These are phyloP conservation scores for Omphaloscelis lunosa DNA, from an alignment of 2,888 invertebrate species.

Conservation along the genomic window DNA sequence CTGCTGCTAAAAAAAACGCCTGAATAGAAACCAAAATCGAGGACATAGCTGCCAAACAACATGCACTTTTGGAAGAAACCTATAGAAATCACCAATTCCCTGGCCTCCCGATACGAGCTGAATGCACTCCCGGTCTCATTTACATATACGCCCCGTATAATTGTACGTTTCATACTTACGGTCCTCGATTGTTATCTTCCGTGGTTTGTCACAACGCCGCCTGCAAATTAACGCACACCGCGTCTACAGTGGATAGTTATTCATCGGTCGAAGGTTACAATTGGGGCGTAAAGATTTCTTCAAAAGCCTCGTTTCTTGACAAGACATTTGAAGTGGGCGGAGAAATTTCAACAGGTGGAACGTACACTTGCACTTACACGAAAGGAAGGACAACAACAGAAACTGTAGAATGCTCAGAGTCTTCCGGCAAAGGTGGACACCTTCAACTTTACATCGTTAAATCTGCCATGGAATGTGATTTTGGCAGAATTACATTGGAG, in stretches of 20 bases:
- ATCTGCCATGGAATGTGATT: slow-evolving; percentile 21
- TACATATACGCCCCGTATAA: slow-evolving; percentile 18
- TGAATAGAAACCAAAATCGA: neutral
- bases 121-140: neutral
- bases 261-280: slow-evolving; percentile 23
- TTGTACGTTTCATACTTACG: slow-evolving; percentile 12
- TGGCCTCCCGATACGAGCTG: slow-evolving; percentile 10
- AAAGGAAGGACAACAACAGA: slow-evolving; percentile 10
- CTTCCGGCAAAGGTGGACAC: slow-evolving; percentile 4
- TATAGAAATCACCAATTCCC: slow-evolving; percentile 11
- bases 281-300: slow-evolving; percentile 18
- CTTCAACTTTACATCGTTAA: slow-evolving; percentile 11
- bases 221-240: slow-evolving; percentile 18
- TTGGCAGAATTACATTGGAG: slow-evolving; percentile 14
- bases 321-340: slow-evolving; percentile 23
- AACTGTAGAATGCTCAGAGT: slow-evolving; percentile 13
- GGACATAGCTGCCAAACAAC: neutral
- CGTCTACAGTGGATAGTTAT: slow-evolving; percentile 15
- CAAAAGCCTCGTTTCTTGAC: slow-evolving; percentile 16
- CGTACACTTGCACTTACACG: slow-evolving; percentile 6
- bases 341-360: slow-evolving; percentile 2
- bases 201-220: neutral
- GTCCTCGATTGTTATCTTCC: slow-evolving; percentile 12
- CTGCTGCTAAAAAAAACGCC: neutral
- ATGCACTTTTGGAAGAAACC: slow-evolving; percentile 12